A percentile compares a stretch with the other conserved stretches of the same genome.
Evolutionary conservation across 2,888 invertebrate species (phyloP).

Genomic region (Nephrotoma appendiculata): DNA sequence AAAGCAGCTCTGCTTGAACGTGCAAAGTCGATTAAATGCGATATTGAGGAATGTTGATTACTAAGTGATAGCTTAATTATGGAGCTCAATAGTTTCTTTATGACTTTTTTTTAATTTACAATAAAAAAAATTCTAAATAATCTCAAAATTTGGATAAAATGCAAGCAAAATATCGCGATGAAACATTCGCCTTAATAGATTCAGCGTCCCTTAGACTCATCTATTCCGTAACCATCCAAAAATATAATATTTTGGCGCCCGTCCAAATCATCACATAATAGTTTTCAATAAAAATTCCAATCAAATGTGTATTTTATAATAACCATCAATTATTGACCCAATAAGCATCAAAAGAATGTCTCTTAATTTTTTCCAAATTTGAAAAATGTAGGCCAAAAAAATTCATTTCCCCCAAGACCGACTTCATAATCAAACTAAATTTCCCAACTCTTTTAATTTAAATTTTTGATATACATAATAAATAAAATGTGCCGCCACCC

Average conservation of each 20-base stretch:
- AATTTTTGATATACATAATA: not conserved
- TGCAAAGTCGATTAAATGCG: too few species aligned
- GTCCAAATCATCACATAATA: not conserved
- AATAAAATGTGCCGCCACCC: not conserved
- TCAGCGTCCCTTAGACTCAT: too few species aligned
- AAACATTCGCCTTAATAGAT: too few species aligned
- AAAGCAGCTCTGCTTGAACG: too few species aligned
- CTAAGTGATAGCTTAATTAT: too few species aligned
- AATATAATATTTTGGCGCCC: not conserved
- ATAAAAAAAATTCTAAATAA: too few species aligned
- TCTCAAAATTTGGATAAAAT: too few species aligned
- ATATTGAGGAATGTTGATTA: too few species aligned
- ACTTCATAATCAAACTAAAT: not conserved
- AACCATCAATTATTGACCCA: not conserved
- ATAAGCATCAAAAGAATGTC: not conserved
- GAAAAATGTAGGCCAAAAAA: not conserved
- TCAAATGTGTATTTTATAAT: not conserved
- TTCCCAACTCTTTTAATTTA: not conserved
- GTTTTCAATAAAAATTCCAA: not conserved
- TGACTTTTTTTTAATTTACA: too few species aligned
- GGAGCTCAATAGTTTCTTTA: too few species aligned
- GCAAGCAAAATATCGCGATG: too few species aligned
- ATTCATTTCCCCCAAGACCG: not conserved
- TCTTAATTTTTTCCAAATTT: not conserved
- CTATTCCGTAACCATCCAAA: not conserved